These are phyloP conservation scores for Colistium nudipinnis DNA, from an alignment of 2,113 vertebrate genomes.

Conservation along the genomic window DNA sequence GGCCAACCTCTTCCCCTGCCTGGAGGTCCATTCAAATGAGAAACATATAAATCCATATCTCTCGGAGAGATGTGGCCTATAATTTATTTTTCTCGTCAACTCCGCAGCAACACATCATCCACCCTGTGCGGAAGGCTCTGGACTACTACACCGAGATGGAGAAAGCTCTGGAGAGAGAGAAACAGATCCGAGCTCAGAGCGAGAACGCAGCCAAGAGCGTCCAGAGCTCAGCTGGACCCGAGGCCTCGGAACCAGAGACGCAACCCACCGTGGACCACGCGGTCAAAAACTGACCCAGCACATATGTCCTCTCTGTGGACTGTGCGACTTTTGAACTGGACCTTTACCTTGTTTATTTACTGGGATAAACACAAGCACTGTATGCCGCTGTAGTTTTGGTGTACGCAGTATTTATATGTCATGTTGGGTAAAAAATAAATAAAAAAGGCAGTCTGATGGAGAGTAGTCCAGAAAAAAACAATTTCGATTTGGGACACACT, in stretches of 20 bases:
- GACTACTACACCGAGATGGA: constrained; percentile 87
- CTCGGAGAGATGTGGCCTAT: not conserved
- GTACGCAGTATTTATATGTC: not conserved
- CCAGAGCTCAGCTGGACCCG: constrained; percentile 25
- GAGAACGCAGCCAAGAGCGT: constrained; percentile 61
- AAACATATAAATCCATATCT: not conserved
- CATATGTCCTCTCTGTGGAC: not conserved
- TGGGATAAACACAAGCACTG: not conserved
- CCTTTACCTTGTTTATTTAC: not conserved
- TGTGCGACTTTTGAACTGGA: not conserved
- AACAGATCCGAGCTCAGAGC: constrained; percentile 67
- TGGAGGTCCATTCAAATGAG: constrained; percentile 74
- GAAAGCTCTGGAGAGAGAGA: constrained; percentile 80
- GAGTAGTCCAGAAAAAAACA: too few relatives aligned
- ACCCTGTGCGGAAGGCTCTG: constrained; percentile 82
- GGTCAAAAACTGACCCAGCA: not conserved
- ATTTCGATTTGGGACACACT: too few relatives aligned
- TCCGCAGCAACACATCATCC: constrained; percentile 81
- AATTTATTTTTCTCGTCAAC: not conserved
- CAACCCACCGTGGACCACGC: not conserved
- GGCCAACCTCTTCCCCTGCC: constrained; percentile 82
- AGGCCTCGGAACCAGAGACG: constrained; percentile 13
- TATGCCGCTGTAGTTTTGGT: constrained; percentile 3
- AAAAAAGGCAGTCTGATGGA: too few relatives aligned
- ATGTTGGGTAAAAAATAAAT: too few relatives aligned